phyloP scores from a whole-genome alignment of 2,113 vertebrate species.

The Chloroceryle aenea region DNA sequence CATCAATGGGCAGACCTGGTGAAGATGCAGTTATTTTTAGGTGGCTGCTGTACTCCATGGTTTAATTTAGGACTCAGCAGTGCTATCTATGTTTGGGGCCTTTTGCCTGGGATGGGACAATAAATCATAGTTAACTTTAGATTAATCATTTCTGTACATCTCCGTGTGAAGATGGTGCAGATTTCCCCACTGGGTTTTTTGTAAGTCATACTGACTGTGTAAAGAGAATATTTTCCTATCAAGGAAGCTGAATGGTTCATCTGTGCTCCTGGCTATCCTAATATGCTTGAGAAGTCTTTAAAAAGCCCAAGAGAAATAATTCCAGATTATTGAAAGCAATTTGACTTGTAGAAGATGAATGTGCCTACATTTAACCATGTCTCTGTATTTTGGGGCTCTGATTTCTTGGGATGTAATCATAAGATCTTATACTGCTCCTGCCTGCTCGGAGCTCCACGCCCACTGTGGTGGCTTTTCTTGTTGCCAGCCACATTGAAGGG shows the following conservation, averaged over 20 bases:
- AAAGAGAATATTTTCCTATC: conserved; percentile 49
- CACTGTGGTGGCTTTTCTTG: neutral
- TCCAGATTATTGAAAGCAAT: conserved; percentile 52
- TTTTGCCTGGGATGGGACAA: neutral
- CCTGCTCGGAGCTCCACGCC: neutral
- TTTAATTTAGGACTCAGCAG: neutral
- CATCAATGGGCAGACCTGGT: accelerated
- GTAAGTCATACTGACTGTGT: neutral
- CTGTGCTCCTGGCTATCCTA: conserved; percentile 44
- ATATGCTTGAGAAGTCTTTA: conserved; percentile 54
- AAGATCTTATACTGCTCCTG: neutral
- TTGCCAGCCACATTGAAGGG: neutral
- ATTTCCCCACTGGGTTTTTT: neutral
- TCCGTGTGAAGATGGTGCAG: neutral
- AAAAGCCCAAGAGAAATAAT: conserved; percentile 61
- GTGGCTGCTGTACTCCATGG: neutral
- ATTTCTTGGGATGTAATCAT: neutral
- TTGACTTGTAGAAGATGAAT: conserved; percentile 34
- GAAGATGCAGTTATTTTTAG: neutral
- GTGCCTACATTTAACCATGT: neutral
- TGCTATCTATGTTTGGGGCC: neutral
- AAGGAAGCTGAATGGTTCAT: conserved; percentile 33
- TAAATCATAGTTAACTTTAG: conserved; percentile 30
- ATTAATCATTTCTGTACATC: neutral
- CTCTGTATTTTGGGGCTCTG: neutral